Conservation (phyloP, 2,888 invertebrate genomes). For the Tipula vernalis region DNA sequence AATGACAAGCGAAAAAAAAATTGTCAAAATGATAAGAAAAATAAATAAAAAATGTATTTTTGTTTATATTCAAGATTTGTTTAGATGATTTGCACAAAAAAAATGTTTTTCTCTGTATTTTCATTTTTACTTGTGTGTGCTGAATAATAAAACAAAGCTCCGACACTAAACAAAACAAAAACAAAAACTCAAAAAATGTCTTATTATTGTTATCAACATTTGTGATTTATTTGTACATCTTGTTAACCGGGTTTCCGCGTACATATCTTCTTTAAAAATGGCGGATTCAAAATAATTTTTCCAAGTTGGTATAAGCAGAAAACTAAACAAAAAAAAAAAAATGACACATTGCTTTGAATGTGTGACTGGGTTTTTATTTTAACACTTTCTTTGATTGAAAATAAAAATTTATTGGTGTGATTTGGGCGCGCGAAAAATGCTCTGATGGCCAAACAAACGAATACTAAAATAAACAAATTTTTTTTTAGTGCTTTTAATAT, state of each 20-base stretch:
- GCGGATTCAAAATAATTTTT: not conserved
- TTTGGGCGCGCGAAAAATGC: not conserved
- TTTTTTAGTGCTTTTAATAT: not conserved
- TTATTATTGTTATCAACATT: not conserved
- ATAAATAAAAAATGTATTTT: not conserved
- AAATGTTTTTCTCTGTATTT: not conserved
- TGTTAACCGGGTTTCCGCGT: not conserved
- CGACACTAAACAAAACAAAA: not conserved
- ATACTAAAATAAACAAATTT: not conserved
- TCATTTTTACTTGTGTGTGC: not conserved
- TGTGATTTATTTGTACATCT: not conserved
- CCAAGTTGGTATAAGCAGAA: no score
- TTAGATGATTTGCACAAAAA: not conserved
- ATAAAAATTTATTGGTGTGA: not conserved
- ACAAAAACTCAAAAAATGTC: not conserved
- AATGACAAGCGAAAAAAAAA: not conserved
- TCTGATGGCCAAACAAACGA: not conserved
- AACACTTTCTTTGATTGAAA: not conserved
- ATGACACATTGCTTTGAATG: not conserved
- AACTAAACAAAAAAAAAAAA: not conserved
- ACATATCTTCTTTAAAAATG: not conserved
- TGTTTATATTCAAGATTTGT: not conserved
- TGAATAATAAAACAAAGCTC: not conserved
- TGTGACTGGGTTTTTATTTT: not conserved
- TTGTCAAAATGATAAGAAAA: not conserved